Evolutionary conservation across 1,140 invertebrate species (phyloP).

Genomic region (Philotrypesis tridentata): DNA sequence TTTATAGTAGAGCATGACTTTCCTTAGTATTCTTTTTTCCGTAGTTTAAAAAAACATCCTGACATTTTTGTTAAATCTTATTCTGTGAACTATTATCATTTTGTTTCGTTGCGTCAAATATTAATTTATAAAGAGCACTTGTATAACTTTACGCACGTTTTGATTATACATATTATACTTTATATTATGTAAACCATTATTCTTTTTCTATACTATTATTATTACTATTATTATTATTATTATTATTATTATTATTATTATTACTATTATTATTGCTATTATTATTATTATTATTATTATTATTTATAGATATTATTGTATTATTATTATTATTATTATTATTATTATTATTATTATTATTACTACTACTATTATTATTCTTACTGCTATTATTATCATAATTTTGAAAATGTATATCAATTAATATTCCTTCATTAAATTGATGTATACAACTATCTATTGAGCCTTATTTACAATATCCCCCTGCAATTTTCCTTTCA

Average conservation of each 20-base stretch:
- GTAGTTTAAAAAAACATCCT: neutral
- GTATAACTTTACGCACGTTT: conserved; percentile 22
- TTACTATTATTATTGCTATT: conserved; percentile 27
- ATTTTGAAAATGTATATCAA: conserved; percentile 63
- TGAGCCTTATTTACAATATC: conserved; percentile 68
- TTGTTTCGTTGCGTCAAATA: neutral
- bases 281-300: conserved; percentile 29
- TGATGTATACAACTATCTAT: conserved; percentile 68
- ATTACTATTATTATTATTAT: conserved; percentile 30
- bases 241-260: conserved; percentile 25
- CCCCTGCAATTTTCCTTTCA: conserved; percentile 61
- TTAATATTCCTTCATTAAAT: conserved; percentile 70
- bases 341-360: conserved; percentile 10
- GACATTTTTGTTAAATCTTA: neutral
- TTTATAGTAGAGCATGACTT: neutral
- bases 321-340: no score
- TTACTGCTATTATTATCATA: conserved; percentile 15
- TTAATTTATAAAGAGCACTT: neutral
- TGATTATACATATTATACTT: conserved; percentile 54
- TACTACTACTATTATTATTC: conserved; percentile 31
- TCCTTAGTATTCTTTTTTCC: neutral
- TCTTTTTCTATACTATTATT: conserved; percentile 66
- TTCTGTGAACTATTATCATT: neutral
- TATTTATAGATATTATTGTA: neutral
- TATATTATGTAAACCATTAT: no score